Evolutionary conservation across 2,888 invertebrate species (phyloP), one percentile per base, ranked within the genome.

Genomic region (Netelia virgata): DNA sequence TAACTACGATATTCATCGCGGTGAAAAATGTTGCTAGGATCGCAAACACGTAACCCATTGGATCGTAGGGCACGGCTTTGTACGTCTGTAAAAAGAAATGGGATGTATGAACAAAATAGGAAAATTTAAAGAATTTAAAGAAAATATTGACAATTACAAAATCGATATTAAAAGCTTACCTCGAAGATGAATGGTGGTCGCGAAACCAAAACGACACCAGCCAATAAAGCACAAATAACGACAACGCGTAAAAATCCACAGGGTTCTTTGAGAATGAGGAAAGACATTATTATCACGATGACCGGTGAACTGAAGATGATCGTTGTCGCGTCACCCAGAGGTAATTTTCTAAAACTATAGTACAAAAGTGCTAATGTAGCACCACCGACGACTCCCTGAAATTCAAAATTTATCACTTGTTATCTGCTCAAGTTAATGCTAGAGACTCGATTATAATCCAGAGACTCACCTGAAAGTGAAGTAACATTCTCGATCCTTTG

Each of bases 291-390:
- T 86, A 94, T 94, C 2, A 94, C 94, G 50, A 94, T 93, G 1
- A 94, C 94, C 1, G 94, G 94, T 6, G 94, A 94, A 86, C 94
- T 94, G 88, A 94, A 94, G 86, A 94, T 94, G 53, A 94, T 94
- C 1, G 94, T 94, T 2, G 94, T 94, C n/a, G 94, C 94, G 89
- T 94, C 94, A 9, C 94, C 94, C 63, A 94, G 86, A n/a, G 94
- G 94, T 78, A 94, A 89, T 66, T 93, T 92, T 66, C 94, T 90
- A 86, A 94, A 94, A 69, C 94, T 94, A 84, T 94, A 94, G 88
- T 94, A 94, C 53, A 94, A 89, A 23, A 94, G 88, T 1, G 94
- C 93, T 16, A 94, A 87, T 0, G 94, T 94, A 73, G 93, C 89
- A 59, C 94, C 94, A 9, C 94, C 94, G 11, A 94, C 94, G 36